Evolutionary conservation across 2,113 vertebrate genomes (phyloP).

Genomic region (Mustela lutreola): DNA sequence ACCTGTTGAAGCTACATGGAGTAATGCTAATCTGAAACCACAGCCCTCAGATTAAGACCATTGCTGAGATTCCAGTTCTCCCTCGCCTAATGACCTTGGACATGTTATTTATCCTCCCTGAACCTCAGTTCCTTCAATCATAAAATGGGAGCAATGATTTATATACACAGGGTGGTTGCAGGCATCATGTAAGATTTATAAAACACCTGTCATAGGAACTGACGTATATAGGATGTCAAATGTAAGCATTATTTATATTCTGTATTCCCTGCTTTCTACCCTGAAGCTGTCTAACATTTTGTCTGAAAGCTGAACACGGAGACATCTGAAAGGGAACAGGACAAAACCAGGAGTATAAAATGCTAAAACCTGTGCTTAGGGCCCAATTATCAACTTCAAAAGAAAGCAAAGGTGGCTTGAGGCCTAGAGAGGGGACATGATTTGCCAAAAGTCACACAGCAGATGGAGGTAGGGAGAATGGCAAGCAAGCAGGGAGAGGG

Average conservation of each 20-base stretch:
- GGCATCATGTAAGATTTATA: constrained; percentile 29
- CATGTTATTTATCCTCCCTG: background rate
- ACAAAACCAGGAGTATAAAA: constrained; percentile 38
- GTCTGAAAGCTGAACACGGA: constrained; percentile 42
- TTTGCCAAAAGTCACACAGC: constrained; percentile 65
- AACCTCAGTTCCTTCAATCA: constrained; percentile 48
- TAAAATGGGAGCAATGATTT: constrained; percentile 47
- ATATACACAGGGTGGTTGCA: background rate
- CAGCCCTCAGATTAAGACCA: background rate
- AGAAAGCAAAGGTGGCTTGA: constrained; percentile 38
- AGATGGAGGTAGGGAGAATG: background rate
- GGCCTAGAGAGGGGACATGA: constrained; percentile 1
- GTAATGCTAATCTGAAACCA: constrained; percentile 37
- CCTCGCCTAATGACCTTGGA: background rate
- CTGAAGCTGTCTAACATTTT: background rate
- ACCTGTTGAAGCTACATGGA: background rate
- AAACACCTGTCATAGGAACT: background rate
- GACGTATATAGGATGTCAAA: background rate
- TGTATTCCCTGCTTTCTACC: background rate
- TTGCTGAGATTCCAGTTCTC: constrained; percentile 29
- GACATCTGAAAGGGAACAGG: constrained; percentile 3
- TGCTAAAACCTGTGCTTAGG: constrained; percentile 57
- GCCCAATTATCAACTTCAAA: constrained; percentile 63
- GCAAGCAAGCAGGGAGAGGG: background rate
- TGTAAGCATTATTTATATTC: constrained; percentile 33